Conservation (phyloP, 1,140 invertebrate species). For the Wasmannia auropunctata region DNA sequence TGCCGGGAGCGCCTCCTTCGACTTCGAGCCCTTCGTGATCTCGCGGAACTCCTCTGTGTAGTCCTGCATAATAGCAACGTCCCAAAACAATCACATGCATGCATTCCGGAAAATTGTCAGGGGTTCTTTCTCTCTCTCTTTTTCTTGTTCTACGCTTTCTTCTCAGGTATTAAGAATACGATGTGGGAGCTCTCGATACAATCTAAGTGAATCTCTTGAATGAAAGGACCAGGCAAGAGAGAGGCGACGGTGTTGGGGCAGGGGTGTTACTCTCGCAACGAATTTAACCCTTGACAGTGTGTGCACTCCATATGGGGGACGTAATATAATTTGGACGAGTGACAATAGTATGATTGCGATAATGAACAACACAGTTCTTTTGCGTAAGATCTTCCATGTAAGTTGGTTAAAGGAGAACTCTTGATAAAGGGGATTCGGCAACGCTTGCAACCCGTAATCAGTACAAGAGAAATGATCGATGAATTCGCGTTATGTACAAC, state of each 20-base stretch:
- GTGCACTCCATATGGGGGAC: background rate
- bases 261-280: slow-evolving; percentile 44
- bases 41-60: slow-evolving; percentile 98
- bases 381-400: background rate
- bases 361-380: background rate
- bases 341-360: background rate
- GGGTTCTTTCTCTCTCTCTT: background rate
- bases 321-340: slow-evolving; percentile 7
- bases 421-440: background rate
- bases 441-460: slow-evolving; percentile 37
- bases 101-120: slow-evolving; percentile 77
- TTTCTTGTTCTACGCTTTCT: background rate
- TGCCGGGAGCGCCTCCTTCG: slow-evolving; percentile 95
- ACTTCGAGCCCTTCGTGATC: slow-evolving; percentile 96
- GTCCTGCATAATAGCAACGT: slow-evolving; percentile 90
- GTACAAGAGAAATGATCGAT: background rate
- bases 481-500: slow-evolving; percentile 35
- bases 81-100: slow-evolving; percentile 84
- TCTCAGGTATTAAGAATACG: slow-evolving; percentile 6
- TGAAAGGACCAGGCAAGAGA: slow-evolving; percentile 4
- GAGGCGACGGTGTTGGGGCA: background rate
- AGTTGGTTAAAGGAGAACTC: slow-evolving; percentile 28
- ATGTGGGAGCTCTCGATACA: background rate
- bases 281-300: slow-evolving; percentile 23
- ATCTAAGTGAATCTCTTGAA: background rate